Base-by-base conservation (phyloP, 2,113 vertebrate genomes). In the Grallaria varia region DNA sequence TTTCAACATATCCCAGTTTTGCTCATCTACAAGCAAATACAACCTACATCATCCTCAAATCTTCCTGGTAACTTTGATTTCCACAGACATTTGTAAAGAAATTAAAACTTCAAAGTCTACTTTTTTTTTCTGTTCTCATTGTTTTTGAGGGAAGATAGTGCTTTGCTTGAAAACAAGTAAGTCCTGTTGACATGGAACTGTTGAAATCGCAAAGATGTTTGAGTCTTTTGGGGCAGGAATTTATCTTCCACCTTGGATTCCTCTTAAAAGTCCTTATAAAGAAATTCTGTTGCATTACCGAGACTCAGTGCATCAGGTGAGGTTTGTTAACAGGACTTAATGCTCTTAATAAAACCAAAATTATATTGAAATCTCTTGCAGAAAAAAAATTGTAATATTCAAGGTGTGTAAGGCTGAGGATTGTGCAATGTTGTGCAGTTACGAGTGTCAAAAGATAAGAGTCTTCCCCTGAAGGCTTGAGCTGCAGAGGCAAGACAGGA, bases 1-100 rank as follows among this genome's bases (percentile, higher is more conserved):
- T 92, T 93, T 80, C 69, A 83, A 78, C 92, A 49, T 75, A 96
- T 85, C 87, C 66, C 68, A 42, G 5, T 93, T 84, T 49, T 80
- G 72, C 59, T 63, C 33, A 58, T 83, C 64, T 75, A 35, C 50
- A 55, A 69, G 20, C 37, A 49, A 44, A 67, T 31, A 9, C 52
- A 82, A 37, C 72, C 64, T 89, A 93, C 5, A 2, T 56, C 17
- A 14, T 82, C 67, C 47, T 78, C 73, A 84, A 73, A 31, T 42
- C 52, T 64, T 17, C 22, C 58, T 40, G 20, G 59, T 45, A 79
- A 58, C 45, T 74, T 64, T 20, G 40, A 52, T 94, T 89, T 66
- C 31, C 35, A 60, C 49, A 63, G 47, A 28, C 0, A 5, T 63
- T 74, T 83, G 40, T 74, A 60, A 80, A 66, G 45, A 80, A 87